Evolutionary conservation across 2,888 invertebrate species (phyloP), one percentile per base, ranked within the genome.

Genomic region (Plebejus melissa): DNA sequence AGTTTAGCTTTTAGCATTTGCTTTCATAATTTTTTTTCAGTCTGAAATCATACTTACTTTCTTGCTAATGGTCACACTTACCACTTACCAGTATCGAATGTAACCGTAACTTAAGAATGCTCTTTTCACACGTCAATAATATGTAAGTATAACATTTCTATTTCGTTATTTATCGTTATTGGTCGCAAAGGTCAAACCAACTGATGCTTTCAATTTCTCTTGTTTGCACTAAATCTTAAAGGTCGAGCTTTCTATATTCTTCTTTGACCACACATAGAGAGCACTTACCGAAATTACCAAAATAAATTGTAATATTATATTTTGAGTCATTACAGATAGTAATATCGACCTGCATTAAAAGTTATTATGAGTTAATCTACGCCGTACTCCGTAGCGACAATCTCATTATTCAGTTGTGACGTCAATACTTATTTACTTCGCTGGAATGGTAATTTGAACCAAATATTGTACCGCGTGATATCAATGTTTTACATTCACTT

Each of bases 361-460:
- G 36, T 69, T 69, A 69, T 38, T 69, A 69, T 69, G 38, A 69
- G 69, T 69, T 38, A 74, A 74, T 69, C 38, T 69, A 38, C 38
- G 60, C 69, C 69, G 36, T 22, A 22, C 36, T 22, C 69, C 69
- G 38, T 75, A 75, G 74, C 78, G 77, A 76, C 77, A 75, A 76
- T 79, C 76, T 78, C 76, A 77, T 78, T 78, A 77, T 69, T 69
- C 28, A 60, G 11, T 60, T 11, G 69, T 75, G 78, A 77, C 79
- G 77, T 76, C 78, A 79, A 77, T 76, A 76, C 76, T 75, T 69
- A 69, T 69, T 69, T 69, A 38, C 36, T 69, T 69, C 36, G 69
- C 32, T 69, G 1, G 60, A 9, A 9, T 28, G 22, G 2, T 28
- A 60, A 28, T 28, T 28, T 11, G 3, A 28, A 60, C 11, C 9